phyloP scores from a whole-genome alignment of 2,113 vertebrate genomes.

The Proterorhinus semilunaris region DNA sequence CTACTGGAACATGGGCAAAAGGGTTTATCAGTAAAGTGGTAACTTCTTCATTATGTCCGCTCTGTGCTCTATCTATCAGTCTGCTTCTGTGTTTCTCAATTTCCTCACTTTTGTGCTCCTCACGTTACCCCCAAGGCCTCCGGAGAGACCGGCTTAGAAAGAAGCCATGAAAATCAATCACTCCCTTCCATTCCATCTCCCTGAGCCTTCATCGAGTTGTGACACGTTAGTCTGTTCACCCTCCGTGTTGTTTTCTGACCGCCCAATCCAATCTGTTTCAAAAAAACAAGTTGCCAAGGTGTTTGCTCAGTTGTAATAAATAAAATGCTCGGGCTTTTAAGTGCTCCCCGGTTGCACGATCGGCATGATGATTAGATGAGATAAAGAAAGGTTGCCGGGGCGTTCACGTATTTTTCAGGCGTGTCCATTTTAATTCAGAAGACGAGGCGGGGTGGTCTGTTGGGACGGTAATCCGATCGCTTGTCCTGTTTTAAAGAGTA shows the following conservation, averaged over 20 bases:
- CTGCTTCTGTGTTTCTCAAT: slow-evolving; percentile 46
- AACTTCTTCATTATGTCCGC: slow-evolving; percentile 44
- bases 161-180: slow-evolving; percentile 74
- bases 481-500: slow-evolving; percentile 65
- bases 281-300: slow-evolving; percentile 56
- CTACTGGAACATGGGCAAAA: neutral
- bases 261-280: slow-evolving; percentile 52
- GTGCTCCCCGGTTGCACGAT: slow-evolving; percentile 40
- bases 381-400: slow-evolving; percentile 8
- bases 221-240: slow-evolving; percentile 21
- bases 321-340: slow-evolving; percentile 53
- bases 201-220: slow-evolving; percentile 59
- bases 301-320: slow-evolving; percentile 51
- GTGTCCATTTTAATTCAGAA: slow-evolving; percentile 61
- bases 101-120: slow-evolving; percentile 30
- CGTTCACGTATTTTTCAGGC: slow-evolving; percentile 56
- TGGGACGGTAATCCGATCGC: slow-evolving; percentile 61
- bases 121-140: slow-evolving; percentile 53
- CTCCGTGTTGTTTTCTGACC: slow-evolving; percentile 42
- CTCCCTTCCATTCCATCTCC: slow-evolving; percentile 46
- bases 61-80: slow-evolving; percentile 32
- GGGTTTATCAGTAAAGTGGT: slow-evolving; percentile 48
- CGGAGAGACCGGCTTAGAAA: slow-evolving; percentile 66
- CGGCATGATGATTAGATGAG: slow-evolving; percentile 50
- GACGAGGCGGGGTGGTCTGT: slow-evolving; percentile 40